Conservation (phyloP, 1,140 invertebrate species). For the Planococcus citri region DNA sequence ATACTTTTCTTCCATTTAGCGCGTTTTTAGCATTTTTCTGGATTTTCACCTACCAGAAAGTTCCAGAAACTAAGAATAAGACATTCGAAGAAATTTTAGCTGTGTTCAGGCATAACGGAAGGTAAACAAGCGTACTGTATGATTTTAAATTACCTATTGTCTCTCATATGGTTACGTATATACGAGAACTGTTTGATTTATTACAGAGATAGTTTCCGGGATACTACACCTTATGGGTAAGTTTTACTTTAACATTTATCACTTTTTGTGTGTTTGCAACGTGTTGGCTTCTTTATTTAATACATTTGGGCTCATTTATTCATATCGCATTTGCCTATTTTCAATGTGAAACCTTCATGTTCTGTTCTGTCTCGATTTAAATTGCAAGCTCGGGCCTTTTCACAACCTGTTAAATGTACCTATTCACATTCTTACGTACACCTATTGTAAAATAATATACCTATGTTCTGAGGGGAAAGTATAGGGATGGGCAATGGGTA, state of each 20-base stretch:
- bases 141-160: background rate
- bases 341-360: too few species aligned
- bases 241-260: background rate
- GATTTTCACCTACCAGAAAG: slow-evolving; percentile 95
- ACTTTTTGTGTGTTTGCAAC: background rate
- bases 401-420: too few species aligned
- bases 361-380: too few species aligned
- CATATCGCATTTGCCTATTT: too few species aligned
- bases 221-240: slow-evolving; percentile 15
- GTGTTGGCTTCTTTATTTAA: background rate
- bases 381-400: too few species aligned
- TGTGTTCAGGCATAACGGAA: slow-evolving; percentile 74
- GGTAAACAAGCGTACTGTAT: slow-evolving; percentile 42
- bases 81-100: slow-evolving; percentile 94
- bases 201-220: slow-evolving; percentile 14
- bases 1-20: slow-evolving; percentile 96
- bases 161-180: too few species aligned
- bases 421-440: too few species aligned
- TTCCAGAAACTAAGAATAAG: slow-evolving; percentile 98
- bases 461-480: too few species aligned
- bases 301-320: background rate
- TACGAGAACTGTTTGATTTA: too few species aligned
- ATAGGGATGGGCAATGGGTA: too few species aligned
- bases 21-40: slow-evolving; percentile 89
- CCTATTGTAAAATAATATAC: too few species aligned